Percentiles rank a stretch among this genome's conserved stretches.
These are phyloP conservation scores for Cheirogaleus major DNA, from an alignment of 2,797 vertebrate genomes.

Conservation along the genomic window DNA sequence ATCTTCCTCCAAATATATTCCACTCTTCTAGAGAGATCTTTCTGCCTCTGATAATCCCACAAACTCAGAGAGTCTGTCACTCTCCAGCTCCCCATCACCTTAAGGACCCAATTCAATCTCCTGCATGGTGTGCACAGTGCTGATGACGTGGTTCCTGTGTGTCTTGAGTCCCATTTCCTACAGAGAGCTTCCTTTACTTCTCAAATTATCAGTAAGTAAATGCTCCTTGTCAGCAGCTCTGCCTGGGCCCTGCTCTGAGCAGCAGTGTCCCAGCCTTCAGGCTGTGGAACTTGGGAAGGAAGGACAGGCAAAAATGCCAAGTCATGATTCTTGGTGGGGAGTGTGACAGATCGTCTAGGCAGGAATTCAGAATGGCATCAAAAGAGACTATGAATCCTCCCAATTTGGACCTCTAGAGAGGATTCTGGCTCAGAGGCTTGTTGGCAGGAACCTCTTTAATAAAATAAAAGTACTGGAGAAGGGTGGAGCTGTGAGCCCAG, in stretches of 20 bases:
- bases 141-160: not conserved
- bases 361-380: not conserved
- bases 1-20: not conserved
- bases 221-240: not conserved
- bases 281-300: not conserved
- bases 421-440: not conserved
- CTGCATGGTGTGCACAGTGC: not conserved
- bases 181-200: not conserved
- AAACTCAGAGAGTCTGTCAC: not conserved
- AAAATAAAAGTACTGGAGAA: not conserved
- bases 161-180: not conserved
- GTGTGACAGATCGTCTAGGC: not conserved
- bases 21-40: not conserved
- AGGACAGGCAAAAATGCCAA: not conserved
- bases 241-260: not conserved
- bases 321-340: constrained; percentile 7
- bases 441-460: not conserved
- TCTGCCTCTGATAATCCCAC: not conserved
- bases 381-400: not conserved
- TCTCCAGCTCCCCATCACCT: not conserved
- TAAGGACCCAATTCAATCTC: not conserved
- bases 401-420: not conserved
- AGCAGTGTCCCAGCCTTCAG: not conserved
- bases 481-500: not conserved
- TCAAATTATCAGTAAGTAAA: not conserved